Evolutionary conservation across 2,888 invertebrate species (phyloP).

Genomic region (Agrotis puta): DNA sequence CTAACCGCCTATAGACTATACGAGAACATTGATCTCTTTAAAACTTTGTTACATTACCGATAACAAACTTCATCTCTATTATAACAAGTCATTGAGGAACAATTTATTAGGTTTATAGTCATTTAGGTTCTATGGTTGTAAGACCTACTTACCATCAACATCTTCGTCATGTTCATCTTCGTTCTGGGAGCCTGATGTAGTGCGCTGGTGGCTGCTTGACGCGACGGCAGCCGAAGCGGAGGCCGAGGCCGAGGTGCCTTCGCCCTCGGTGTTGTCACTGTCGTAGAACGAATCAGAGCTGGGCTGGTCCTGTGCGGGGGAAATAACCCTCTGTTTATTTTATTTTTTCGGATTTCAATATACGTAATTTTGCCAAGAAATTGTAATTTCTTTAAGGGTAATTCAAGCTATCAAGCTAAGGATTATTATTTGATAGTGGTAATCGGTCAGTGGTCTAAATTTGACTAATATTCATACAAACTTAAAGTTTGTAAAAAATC

Average conservation of each 20-base stretch:
- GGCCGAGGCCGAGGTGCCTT: slow-evolving; percentile 80
- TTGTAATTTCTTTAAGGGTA: too few species aligned
- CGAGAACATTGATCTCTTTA: background rate
- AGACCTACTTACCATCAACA: slow-evolving; percentile 89
- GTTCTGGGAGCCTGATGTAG: slow-evolving; percentile 87
- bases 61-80: too few species aligned
- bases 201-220: slow-evolving; percentile 85
- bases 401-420: background rate
- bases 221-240: slow-evolving; percentile 76
- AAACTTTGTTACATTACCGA: background rate
- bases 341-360: too few species aligned
- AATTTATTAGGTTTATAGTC: background rate
- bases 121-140: background rate
- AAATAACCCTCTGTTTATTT: background rate
- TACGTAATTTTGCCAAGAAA: too few species aligned
- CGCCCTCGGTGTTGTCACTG: slow-evolving; percentile 95
- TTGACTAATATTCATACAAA: too few species aligned
- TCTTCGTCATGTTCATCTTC: slow-evolving; percentile 93
- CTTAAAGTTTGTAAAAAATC: too few species aligned
- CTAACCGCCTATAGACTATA: background rate
- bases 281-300: slow-evolving; percentile 98
- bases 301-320: slow-evolving; percentile 93
- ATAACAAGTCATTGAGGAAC: too few species aligned
- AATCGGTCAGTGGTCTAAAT: too few species aligned
- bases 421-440: background rate